Evolutionary conservation across 2,797 vertebrate species (phyloP), one percentile per base, ranked within the genome.

Genomic region (Pseudopleuronectes americanus): DNA sequence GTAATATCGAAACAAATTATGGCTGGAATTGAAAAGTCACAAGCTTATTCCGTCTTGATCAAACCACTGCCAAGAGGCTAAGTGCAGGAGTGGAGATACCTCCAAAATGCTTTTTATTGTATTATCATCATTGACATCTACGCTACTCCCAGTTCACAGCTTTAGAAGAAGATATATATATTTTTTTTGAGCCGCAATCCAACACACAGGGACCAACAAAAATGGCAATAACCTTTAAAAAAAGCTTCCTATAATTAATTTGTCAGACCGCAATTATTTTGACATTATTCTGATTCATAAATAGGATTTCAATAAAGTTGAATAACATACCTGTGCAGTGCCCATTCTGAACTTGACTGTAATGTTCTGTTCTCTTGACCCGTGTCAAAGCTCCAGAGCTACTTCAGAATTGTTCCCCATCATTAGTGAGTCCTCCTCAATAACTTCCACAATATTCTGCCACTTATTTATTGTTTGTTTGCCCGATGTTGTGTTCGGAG

Each of bases 1-100:
- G 95, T 94, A 97, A 98, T 98, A 99, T 96, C 95, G 96, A 97
- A 99, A 99, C 96, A 99, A 99, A 99, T 99, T 98, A 98, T 97
- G 96, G 95, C 95, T 91, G 96, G 96, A 98, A 99, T 98, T 98
- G 98, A 97, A 99, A 99, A 99, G 97, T 97, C 97, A 97, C 95
- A 94, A 93, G 94, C 96, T 98, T 97, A 97, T 98, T 97, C 96
- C 92, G 89, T 96, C 96, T 97, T 98, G 97, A 99, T 99, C 96
- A 98, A 97, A 96, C 93, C 92, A 80, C 96, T 96, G 96, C 95
- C 96, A 96, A 96, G 94, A 96, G 95, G 95, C 94, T 97, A 97
- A 97, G 95, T 96, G 95, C 93, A 94, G 95, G 93, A 94, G 93
- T 93, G 93, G 92, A 96, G 95, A 95, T 93, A 94, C 94, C 94